These are phyloP conservation scores for Denticeps clupeoides DNA, from an alignment of 2,797 vertebrate species.

Conservation along the genomic window DNA sequence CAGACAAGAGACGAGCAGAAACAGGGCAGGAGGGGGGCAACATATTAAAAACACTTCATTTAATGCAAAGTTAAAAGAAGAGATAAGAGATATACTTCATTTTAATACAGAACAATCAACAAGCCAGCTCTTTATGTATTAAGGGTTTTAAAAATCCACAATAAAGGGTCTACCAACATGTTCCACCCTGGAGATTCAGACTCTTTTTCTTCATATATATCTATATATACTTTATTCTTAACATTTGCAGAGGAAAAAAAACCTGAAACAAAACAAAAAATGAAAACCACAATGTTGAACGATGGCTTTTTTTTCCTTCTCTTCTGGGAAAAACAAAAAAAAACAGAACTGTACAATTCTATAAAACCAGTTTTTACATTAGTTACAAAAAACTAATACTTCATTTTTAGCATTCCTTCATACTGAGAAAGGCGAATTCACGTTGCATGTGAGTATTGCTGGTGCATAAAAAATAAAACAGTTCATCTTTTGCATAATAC, in stretches of 20 bases:
- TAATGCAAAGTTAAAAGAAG: too few relatives aligned
- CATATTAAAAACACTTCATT: too few relatives aligned
- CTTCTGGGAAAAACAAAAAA: slow-evolving; percentile 35
- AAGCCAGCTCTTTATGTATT: too few relatives aligned
- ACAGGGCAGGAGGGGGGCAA: too few relatives aligned
- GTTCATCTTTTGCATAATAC: slow-evolving; percentile 64
- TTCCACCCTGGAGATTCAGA: slow-evolving; percentile 52
- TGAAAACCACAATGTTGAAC: slow-evolving; percentile 49
- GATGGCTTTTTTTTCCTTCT: slow-evolving; percentile 45
- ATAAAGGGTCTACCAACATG: too few relatives aligned
- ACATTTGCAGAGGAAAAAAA: slow-evolving; percentile 53
- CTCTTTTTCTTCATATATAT: slow-evolving; percentile 50
- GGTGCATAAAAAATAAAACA: slow-evolving; percentile 81
- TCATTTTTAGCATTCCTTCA: slow-evolving; percentile 98
- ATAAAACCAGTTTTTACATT: slow-evolving; percentile 99
- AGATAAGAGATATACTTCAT: too few relatives aligned
- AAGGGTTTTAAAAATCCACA: too few relatives aligned
- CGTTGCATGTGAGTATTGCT: slow-evolving; percentile 78
- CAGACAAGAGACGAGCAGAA: too few relatives aligned
- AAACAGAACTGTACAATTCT: slow-evolving; percentile 93
- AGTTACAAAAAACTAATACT: slow-evolving; percentile 98
- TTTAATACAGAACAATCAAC: too few relatives aligned
- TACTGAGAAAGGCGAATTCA: slow-evolving; percentile 55
- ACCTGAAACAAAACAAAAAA: too few relatives aligned
- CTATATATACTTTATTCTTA: slow-evolving; percentile 43